Conservation (phyloP, 1,140 invertebrate species). For the Scaptomyza hsui region DNA sequence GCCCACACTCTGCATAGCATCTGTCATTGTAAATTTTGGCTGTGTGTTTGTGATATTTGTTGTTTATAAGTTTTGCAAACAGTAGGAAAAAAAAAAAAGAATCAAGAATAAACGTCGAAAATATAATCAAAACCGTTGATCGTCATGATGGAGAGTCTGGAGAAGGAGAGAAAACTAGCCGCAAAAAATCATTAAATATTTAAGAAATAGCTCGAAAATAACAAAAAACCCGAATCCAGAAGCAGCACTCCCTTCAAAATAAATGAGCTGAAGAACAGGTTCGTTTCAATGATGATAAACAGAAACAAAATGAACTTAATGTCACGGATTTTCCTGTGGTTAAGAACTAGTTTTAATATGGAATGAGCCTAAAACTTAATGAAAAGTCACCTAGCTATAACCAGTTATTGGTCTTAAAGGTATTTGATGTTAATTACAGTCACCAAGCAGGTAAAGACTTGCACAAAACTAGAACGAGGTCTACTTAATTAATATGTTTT, state of each 20-base stretch:
- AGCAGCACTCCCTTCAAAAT: background rate
- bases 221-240: background rate
- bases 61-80: conserved; percentile 46
- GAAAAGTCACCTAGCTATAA: conserved; percentile 4
- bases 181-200: conserved; percentile 16
- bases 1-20: conserved; percentile 22
- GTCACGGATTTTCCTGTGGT: conserved; percentile 1
- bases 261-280: conserved; percentile 1
- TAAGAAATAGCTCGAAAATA: background rate
- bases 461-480: background rate
- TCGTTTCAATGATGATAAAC: background rate
- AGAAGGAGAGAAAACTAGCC: conserved; percentile 2
- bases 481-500: background rate
- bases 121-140: conserved; percentile 18
- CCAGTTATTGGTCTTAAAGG: background rate
- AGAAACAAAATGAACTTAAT: background rate
- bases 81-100: background rate
- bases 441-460: background rate
- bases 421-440: background rate
- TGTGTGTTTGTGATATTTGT: conserved; percentile 19
- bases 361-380: background rate
- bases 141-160: background rate
- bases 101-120: conserved; percentile 2
- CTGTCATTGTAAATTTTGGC: conserved; percentile 4
- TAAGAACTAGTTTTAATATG: conserved; percentile 3